Conservation (phyloP, 1,140 invertebrate genomes). For the Diachasma alloeum region DNA sequence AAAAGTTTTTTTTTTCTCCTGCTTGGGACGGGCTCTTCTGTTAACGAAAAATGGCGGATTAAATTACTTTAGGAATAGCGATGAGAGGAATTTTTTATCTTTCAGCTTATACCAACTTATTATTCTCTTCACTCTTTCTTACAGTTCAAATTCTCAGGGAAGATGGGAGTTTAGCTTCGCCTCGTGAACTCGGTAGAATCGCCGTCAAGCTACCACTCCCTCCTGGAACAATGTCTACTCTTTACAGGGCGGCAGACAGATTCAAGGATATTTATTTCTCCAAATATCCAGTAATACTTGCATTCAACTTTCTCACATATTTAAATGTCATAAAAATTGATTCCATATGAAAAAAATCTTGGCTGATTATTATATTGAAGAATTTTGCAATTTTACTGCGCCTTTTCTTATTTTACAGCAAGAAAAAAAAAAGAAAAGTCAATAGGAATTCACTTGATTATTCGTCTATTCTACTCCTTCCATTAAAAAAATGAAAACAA, state of each 20-base stretch:
- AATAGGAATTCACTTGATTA: too few relatives aligned
- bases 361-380: too few relatives aligned
- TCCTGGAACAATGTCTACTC: slow-evolving; percentile 83
- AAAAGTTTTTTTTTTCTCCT: too few relatives aligned
- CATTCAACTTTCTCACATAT: neutral
- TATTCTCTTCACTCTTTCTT: slow-evolving; percentile 40
- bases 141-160: slow-evolving; percentile 77
- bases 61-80: neutral
- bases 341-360: too few relatives aligned
- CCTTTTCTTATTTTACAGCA: too few relatives aligned
- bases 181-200: slow-evolving; percentile 82
- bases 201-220: slow-evolving; percentile 87
- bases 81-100: neutral
- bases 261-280: slow-evolving; percentile 85
- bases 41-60: neutral
- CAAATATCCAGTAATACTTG: slow-evolving; percentile 74
- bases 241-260: slow-evolving; percentile 84
- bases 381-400: too few relatives aligned
- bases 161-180: slow-evolving; percentile 73
- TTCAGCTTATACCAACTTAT: slow-evolving; percentile 24
- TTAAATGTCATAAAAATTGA: too few relatives aligned
- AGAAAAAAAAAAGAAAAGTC: too few relatives aligned
- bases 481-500: too few relatives aligned
- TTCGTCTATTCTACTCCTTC: too few relatives aligned
- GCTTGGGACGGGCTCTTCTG: neutral